These are phyloP conservation scores for Latrodectus hesperus DNA, from an alignment of 2,888 invertebrate species.

Conservation along the genomic window DNA sequence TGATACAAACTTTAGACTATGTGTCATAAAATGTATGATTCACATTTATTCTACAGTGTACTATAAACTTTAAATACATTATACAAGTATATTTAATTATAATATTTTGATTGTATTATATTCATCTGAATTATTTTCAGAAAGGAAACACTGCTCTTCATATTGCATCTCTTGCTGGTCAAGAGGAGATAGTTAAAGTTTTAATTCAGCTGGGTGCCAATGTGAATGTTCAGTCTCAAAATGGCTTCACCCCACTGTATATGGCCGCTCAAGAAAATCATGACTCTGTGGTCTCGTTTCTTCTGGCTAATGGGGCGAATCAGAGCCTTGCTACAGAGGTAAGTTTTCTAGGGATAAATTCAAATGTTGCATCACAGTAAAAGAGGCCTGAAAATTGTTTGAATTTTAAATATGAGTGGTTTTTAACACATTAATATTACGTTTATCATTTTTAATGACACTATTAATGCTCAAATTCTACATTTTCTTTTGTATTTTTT, in stretches of 20 bases:
- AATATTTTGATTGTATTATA: neutral
- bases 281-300: constrained; percentile 93
- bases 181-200: constrained; percentile 95
- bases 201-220: constrained; percentile 95
- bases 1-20: no score
- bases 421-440: neutral
- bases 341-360: neutral
- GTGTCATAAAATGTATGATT: no score
- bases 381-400: neutral
- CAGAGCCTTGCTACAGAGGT: constrained; percentile 98
- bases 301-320: constrained; percentile 95
- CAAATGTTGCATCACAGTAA: neutral
- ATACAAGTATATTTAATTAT: no score
- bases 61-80: no score
- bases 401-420: neutral
- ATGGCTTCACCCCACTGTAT: constrained; percentile 98
- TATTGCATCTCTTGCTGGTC: constrained; percentile 98
- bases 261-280: constrained; percentile 99
- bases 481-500: no score
- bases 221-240: constrained; percentile 98
- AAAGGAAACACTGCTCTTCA: constrained; percentile 99
- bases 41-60: no score
- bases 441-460: neutral
- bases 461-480: no score
- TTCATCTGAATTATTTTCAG: constrained; percentile 73